Evolutionary conservation across 37 sponge, comb jelly and placozoan species (phyloP).

Genomic region (Beroe forskalii): DNA sequence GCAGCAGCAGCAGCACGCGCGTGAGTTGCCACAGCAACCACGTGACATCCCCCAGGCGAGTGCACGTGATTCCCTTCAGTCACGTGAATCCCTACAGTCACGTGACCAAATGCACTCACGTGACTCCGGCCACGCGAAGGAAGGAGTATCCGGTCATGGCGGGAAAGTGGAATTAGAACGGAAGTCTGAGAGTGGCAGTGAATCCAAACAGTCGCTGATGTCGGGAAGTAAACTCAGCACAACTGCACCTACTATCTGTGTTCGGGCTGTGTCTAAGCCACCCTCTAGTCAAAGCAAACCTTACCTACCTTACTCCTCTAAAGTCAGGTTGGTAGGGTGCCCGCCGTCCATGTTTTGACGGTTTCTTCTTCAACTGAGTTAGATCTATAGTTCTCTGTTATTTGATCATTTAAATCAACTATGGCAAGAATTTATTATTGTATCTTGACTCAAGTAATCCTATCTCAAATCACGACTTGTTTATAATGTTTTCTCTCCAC

Average conservation of each 20-base stretch:
- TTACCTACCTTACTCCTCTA: constrained; percentile 9
- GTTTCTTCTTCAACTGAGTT: too few relatives aligned
- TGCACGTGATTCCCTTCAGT: background rate
- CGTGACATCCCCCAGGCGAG: background rate
- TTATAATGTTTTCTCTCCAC: too few relatives aligned
- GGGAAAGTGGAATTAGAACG: background rate
- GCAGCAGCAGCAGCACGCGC: background rate
- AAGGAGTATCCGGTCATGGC: background rate
- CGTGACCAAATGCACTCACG: background rate
- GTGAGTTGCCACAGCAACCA: background rate
- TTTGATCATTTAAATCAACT: too few relatives aligned
- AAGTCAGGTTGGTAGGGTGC: constrained; percentile 26
- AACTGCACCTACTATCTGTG: constrained; percentile 42
- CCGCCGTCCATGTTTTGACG: too few relatives aligned
- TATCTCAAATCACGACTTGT: too few relatives aligned
- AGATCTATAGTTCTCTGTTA: too few relatives aligned
- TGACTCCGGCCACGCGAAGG: background rate
- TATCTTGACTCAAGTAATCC: too few relatives aligned
- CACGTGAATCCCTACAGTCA: background rate
- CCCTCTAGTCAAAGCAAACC: background rate
- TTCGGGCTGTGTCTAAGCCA: constrained; percentile 1
- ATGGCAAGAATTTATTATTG: too few relatives aligned
- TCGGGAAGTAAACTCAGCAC: background rate
- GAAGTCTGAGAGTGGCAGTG: background rate
- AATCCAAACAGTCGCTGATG: background rate